A percentile compares a stretch with the other conserved stretches of the same genome.
These are phyloP conservation scores for Malurus leucopterus DNA, from an alignment of 2,797 vertebrate species.

Conservation along the genomic window DNA sequence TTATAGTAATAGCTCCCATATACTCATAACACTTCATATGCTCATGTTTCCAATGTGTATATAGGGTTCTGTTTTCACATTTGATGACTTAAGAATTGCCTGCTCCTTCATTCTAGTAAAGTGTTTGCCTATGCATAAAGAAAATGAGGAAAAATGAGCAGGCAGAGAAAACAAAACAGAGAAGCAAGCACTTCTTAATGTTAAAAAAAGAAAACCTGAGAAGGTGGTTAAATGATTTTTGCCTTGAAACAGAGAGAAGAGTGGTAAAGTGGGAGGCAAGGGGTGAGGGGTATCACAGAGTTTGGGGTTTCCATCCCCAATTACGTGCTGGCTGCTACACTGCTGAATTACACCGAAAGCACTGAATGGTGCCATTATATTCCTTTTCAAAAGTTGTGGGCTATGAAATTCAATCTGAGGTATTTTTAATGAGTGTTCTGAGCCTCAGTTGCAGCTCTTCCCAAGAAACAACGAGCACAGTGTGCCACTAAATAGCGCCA, in stretches of 20 bases:
- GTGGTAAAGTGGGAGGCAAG: neutral
- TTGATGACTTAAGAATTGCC: neutral
- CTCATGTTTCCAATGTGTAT: neutral
- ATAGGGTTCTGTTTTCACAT: neutral
- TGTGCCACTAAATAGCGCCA: constrained; percentile 37
- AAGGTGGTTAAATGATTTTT: neutral
- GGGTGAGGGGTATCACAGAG: neutral
- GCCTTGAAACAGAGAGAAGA: neutral
- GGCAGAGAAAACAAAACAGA: neutral
- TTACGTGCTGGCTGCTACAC: neutral
- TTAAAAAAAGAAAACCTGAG: neutral
- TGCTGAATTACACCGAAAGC: neutral
- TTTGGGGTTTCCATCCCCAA: constrained; percentile 17
- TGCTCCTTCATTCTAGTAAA: neutral
- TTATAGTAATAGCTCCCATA: neutral
- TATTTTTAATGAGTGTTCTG: constrained; percentile 68
- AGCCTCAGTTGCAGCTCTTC: constrained; percentile 38
- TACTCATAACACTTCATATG: neutral
- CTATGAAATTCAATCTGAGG: constrained; percentile 72
- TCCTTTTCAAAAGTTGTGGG: constrained; percentile 28
- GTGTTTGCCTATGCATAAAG: neutral
- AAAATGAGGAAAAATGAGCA: constrained; percentile 11
- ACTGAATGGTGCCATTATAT: constrained; percentile 74
- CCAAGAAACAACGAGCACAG: constrained; percentile 69
- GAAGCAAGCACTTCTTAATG: neutral